Conservation (phyloP, 2,797 vertebrate genomes). For the Takifugu ocellatus region DNA sequence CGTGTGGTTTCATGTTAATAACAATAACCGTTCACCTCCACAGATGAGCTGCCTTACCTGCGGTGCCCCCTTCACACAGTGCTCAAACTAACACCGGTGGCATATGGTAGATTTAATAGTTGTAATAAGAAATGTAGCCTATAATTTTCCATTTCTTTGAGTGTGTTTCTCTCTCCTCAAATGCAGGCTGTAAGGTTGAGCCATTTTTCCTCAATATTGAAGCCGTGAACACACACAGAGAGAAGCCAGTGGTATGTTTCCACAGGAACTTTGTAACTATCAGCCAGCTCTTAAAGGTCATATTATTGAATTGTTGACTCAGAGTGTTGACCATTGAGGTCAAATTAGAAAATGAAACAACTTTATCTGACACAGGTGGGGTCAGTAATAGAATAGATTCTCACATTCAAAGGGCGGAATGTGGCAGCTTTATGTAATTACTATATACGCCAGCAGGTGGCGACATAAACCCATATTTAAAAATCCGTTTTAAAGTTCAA, state of each 20-base stretch:
- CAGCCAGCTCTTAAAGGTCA: neutral
- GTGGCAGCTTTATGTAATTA: too few relatives aligned
- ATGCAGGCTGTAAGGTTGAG: conserved; percentile 75
- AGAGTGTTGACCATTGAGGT: too few relatives aligned
- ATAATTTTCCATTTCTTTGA: conserved; percentile 6
- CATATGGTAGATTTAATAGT: conserved; percentile 69
- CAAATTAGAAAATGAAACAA: too few relatives aligned
- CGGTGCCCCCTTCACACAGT: conserved; percentile 86
- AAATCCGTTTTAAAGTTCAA: too few relatives aligned
- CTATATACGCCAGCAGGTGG: too few relatives aligned
- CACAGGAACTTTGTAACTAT: neutral
- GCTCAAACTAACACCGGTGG: conserved; percentile 86
- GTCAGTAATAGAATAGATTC: too few relatives aligned
- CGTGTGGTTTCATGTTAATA: neutral
- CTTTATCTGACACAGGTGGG: too few relatives aligned
- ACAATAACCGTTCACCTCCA: conserved; percentile 6
- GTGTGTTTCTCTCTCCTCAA: conserved; percentile 3
- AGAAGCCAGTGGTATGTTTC: conserved; percentile 69
- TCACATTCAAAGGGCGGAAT: too few relatives aligned
- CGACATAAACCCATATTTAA: too few relatives aligned
- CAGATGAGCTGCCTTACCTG: conserved; percentile 84
- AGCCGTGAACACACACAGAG: conserved; percentile 80
- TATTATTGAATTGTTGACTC: too few relatives aligned
- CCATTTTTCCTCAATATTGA: conserved; percentile 75
- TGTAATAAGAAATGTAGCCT: neutral